These are phyloP conservation scores for Nasonia longicornis DNA, from an alignment of 1,140 invertebrate species.

Conservation along the genomic window DNA sequence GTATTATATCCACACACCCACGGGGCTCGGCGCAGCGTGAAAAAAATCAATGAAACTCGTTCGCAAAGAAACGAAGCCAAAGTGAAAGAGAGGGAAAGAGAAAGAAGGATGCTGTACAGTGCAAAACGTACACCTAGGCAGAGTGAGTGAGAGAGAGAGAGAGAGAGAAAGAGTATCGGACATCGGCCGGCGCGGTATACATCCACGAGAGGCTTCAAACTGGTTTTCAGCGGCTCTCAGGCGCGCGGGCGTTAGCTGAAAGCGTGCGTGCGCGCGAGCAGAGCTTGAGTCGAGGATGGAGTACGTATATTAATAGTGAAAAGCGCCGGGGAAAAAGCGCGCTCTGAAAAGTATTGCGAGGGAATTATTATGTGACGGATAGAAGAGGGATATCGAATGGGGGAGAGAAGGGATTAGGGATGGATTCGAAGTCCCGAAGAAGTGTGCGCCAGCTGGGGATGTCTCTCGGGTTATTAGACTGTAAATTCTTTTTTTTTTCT, in stretches of 20 bases:
- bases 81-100: not conserved
- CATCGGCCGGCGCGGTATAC: not conserved
- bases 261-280: not conserved
- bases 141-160: not conserved
- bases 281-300: no score
- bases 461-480: no score
- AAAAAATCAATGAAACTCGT: constrained; percentile 40
- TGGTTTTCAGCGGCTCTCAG: constrained; percentile 13
- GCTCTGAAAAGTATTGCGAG: no score
- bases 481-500: no score
- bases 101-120: constrained; percentile 1
- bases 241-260: constrained; percentile 2
- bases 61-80: constrained; percentile 25
- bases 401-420: no score
- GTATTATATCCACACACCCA: constrained; percentile 2
- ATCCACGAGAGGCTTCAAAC: constrained; percentile 20
- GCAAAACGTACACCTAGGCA: not conserved
- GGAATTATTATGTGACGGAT: no score
- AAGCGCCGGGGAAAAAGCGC: not conserved
- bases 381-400: no score
- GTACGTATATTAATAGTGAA: not conserved
- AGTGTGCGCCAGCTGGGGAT: no score
- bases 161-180: constrained; percentile 20
- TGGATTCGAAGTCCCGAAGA: no score
- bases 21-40: not conserved